Evolutionary conservation across 2,888 invertebrate genomes (phyloP), one percentile per base, ranked within the genome.

Genomic region (Mesochorus sp.): DNA sequence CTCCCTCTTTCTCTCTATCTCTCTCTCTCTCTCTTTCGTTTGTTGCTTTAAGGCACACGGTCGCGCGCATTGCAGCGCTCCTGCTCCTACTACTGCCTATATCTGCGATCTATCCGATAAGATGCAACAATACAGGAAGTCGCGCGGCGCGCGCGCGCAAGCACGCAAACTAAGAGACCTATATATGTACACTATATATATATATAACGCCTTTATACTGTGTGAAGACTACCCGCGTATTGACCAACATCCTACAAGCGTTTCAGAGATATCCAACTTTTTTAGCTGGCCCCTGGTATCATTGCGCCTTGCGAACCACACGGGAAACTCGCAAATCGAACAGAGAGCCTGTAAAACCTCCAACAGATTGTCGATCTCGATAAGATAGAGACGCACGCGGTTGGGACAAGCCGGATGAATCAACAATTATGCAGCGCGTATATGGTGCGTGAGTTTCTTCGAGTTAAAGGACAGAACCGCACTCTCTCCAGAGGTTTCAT

Each of bases 121-220:
- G 85, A 85, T 83, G 83, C 83, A 86, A 90, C 88, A 88, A 88
- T 88, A 86, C 88, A 87, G 88, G 86, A 88, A 90, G 86, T 88
- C 85, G 80, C 78, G 67, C 61, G 75, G 64, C 44, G 70, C 17
- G 68, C 80, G 83, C 85, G 83, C 79, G 55, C 78, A n/a, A n/a
- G n/a, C n/a, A 82, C 83, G 81, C 83, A 84, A 85, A 85, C 62
- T 10, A 17, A 17, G 61, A 6, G 17, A 44, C 31, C 55, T 73
- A 5, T 42, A 55, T 39, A 31, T 39, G 71, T 71, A 21, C 17
- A 19, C 21, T 51, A 39, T 31, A 49, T 53, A 47, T 44, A 12
- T 21, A 55, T 19, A 67, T 59, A 42, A 55, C 34, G 10, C 17
- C 55, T 49, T 57, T 34, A 67, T 17, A 57, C 61, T 39, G 67